phyloP scores from a whole-genome alignment of 1,140 invertebrate genomes.

The Diorhabda sublineata region DNA sequence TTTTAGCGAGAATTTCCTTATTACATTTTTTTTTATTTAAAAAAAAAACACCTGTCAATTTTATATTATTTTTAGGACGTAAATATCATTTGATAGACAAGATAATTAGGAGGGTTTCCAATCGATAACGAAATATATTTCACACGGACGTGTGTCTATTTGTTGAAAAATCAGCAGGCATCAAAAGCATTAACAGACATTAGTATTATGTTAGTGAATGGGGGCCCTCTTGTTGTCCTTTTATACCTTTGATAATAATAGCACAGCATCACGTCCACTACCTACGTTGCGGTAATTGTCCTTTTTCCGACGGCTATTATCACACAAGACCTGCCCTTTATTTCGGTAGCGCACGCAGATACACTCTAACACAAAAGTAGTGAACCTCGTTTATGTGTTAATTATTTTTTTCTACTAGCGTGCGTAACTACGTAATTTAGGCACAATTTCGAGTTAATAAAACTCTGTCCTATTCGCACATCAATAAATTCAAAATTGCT shows the following conservation, averaged over 20 bases:
- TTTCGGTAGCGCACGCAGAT: not conserved
- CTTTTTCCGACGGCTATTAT: constrained; percentile 9
- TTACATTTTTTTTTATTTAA: constrained; percentile 9
- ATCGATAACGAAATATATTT: constrained; percentile 7
- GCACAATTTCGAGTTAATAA: too few species aligned
- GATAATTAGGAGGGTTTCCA: not conserved
- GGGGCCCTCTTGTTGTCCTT: constrained; percentile 13
- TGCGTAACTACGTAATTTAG: too few species aligned
- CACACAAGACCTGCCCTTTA: not conserved
- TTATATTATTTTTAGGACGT: not conserved
- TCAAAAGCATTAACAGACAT: constrained; percentile 14
- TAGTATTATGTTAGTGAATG: constrained; percentile 16
- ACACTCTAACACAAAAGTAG: not conserved
- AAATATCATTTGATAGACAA: too few species aligned
- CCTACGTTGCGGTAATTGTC: constrained; percentile 15
- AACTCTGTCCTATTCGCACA: too few species aligned
- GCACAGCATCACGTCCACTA: constrained; percentile 14
- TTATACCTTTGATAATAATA: constrained; percentile 13
- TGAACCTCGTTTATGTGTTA: not conserved
- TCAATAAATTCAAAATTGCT: too few species aligned
- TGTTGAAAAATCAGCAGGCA: constrained; percentile 9
- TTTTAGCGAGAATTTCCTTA: constrained; percentile 12
- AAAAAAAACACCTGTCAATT: constrained; percentile 7
- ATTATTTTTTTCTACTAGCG: too few species aligned
- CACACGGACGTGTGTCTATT: constrained; percentile 15